Conservation (phyloP, 2,113 vertebrate genomes). For the Nesoenas mayeri region DNA sequence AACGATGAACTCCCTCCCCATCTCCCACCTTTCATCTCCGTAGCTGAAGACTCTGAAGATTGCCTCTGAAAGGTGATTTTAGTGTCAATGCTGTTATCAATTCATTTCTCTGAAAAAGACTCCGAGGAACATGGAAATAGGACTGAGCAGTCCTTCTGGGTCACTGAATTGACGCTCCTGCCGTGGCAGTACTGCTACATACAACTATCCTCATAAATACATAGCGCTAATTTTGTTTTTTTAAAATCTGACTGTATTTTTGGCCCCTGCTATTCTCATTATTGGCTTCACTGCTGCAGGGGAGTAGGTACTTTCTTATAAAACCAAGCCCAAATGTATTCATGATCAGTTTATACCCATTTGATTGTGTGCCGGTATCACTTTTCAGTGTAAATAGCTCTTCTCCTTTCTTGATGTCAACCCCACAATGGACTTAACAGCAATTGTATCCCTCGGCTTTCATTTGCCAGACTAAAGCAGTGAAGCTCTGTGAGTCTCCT, state of each 20-base stretch:
- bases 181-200: not conserved
- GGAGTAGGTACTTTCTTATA: not conserved
- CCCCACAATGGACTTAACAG: not conserved
- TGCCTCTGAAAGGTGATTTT: slow-evolving; percentile 25
- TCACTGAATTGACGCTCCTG: not conserved
- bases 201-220: not conserved
- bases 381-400: not conserved
- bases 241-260: not conserved
- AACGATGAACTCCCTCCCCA: slow-evolving; percentile 1
- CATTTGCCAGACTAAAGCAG: not conserved
- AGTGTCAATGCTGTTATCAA: not conserved
- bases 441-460: not conserved
- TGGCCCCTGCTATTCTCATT: not conserved
- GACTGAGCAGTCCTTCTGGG: not conserved
- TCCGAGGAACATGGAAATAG: not conserved
- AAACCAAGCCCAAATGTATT: not conserved
- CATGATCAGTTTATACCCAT: not conserved
- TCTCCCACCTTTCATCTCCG: slow-evolving; percentile 29
- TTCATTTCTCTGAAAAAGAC: slow-evolving; percentile 1
- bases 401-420: not conserved
- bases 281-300: not conserved
- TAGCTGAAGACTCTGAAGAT: not conserved
- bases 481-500: not conserved
- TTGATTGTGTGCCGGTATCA: not conserved
- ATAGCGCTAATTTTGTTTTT: not conserved